These are phyloP conservation scores for Sternarchorhynchus goeldii DNA, from an alignment of 2,797 vertebrate species.

Conservation along the genomic window DNA sequence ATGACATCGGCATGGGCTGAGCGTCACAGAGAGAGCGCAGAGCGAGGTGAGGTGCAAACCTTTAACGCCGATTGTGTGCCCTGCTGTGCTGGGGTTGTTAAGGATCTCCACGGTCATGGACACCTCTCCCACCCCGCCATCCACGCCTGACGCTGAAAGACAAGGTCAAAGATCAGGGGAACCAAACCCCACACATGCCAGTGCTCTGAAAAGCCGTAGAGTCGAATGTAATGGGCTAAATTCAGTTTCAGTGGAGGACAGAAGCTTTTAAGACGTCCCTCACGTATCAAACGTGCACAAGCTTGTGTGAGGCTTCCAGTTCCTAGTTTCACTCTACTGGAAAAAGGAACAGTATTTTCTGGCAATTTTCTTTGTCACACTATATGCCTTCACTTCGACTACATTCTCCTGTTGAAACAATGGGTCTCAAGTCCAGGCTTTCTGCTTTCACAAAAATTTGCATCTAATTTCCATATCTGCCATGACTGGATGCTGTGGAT, in stretches of 20 bases:
- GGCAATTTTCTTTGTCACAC: no score
- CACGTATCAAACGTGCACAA: not conserved
- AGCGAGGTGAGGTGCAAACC: constrained; percentile 67
- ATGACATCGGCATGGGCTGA: not conserved
- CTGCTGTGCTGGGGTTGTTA: constrained; percentile 88
- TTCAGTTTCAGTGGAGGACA: not conserved
- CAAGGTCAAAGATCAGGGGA: constrained; percentile 6
- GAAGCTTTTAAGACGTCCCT: not conserved
- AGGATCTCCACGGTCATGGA: constrained; percentile 89
- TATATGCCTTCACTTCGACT: no score
- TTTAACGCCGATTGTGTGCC: constrained; percentile 95
- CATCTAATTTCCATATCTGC: no score
- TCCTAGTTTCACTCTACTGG: not conserved
- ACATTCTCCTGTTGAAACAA: no score
- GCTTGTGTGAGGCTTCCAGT: not conserved
- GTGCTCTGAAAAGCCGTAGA: not conserved
- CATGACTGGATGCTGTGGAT: no score
- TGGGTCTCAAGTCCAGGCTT: no score
- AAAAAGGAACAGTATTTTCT: not conserved
- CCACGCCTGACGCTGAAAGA: constrained; percentile 86
- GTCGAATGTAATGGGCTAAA: not conserved
- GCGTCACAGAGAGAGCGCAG: not conserved
- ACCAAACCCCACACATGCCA: not conserved
- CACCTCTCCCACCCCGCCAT: constrained; percentile 90
- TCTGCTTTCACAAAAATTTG: no score